phyloP scores from a whole-genome alignment of 1,140 invertebrate genomes.

The Battus philenor region DNA sequence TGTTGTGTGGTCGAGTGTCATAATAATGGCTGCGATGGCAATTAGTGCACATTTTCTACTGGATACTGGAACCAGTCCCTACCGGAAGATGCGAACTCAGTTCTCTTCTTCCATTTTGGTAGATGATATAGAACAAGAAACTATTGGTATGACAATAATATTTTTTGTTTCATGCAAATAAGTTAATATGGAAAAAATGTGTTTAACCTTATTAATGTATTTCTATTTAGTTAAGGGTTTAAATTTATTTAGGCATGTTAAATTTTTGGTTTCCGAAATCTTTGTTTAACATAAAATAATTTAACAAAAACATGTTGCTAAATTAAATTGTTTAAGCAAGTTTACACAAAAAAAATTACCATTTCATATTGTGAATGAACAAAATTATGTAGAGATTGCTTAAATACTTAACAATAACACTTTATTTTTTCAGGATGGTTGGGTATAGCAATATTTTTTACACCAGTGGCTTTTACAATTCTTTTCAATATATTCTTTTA shows the following conservation, averaged over 20 bases:
- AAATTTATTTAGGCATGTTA: too few relatives aligned
- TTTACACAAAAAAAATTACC: too few relatives aligned
- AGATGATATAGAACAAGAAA: constrained; percentile 79
- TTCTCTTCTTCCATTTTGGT: constrained; percentile 57
- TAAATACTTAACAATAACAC: too few relatives aligned
- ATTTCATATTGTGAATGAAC: too few relatives aligned
- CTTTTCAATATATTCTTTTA: constrained; percentile 87
- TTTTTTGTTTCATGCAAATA: constrained; percentile 1
- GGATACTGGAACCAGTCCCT: constrained; percentile 78
- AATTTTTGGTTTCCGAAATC: too few relatives aligned
- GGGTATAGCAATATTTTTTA: constrained; percentile 87
- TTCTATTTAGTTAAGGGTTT: too few relatives aligned
- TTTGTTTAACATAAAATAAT: too few relatives aligned
- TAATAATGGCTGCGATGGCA: constrained; percentile 81
- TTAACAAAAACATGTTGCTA: too few relatives aligned
- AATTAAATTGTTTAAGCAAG: too few relatives aligned
- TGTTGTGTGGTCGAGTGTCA: constrained; percentile 86
- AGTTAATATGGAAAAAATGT: too few relatives aligned
- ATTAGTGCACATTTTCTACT: constrained; percentile 88
- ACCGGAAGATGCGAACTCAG: constrained; percentile 61
- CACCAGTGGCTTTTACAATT: constrained; percentile 85
- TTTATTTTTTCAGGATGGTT: constrained; percentile 83
- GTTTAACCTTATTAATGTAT: constrained; percentile 4
- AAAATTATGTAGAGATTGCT: too few relatives aligned
- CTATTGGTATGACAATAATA: constrained; percentile 73